Percentiles rank a stretch among this genome's conserved stretches.
These are phyloP conservation scores for Alces alces DNA, from an alignment of 2,113 vertebrate genomes.

Conservation along the genomic window DNA sequence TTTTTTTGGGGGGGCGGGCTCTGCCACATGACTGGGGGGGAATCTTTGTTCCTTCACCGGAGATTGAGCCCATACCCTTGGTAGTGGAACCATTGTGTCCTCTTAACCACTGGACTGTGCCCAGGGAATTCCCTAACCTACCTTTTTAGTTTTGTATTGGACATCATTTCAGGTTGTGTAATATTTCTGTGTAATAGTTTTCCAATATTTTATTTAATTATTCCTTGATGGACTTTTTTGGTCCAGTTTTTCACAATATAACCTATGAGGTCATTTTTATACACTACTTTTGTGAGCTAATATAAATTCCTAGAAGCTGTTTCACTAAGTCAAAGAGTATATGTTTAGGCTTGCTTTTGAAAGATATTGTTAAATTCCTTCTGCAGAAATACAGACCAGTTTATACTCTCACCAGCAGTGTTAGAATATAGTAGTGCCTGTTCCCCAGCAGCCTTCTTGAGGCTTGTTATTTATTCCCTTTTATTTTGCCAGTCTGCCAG, in stretches of 20 bases:
- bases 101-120: not conserved
- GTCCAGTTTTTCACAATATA: not conserved
- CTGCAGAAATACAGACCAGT: not conserved
- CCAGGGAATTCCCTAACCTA: not conserved
- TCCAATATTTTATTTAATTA: not conserved
- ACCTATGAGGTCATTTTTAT: not conserved
- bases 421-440: not conserved
- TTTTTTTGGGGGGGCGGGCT: accelerated
- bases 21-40: not conserved
- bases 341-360: not conserved
- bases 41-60: not conserved
- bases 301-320: not conserved
- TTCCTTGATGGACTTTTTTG: not conserved
- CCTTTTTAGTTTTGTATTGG: not conserved
- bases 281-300: not conserved
- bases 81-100: not conserved
- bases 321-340: not conserved
- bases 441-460: not conserved
- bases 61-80: not conserved
- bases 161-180: not conserved
- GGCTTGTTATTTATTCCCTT: not conserved
- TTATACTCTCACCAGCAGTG: not conserved
- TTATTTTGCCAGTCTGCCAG: not conserved
- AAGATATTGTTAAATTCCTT: not conserved
- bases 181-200: not conserved